Conservation (phyloP, 2,113 vertebrate species). For the Chionomys nivalis region DNA sequence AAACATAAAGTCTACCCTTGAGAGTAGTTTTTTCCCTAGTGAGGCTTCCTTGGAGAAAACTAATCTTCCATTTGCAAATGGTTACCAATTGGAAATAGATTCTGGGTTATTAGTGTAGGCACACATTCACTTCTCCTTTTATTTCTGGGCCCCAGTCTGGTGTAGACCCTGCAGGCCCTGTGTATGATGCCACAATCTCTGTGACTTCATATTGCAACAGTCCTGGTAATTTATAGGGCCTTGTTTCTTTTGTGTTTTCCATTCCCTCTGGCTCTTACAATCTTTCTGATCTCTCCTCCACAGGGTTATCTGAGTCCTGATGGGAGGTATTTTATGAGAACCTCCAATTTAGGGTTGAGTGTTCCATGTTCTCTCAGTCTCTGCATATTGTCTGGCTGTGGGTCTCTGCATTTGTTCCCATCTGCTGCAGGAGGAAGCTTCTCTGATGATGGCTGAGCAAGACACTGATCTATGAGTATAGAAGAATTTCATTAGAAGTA, state of each 20-base stretch:
- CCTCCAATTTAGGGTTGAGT: neutral
- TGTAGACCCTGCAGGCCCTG: neutral
- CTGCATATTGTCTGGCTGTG: neutral
- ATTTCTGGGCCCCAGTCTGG: neutral
- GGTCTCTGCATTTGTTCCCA: neutral
- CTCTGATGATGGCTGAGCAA: neutral
- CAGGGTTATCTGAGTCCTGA: neutral
- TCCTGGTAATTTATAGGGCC: neutral
- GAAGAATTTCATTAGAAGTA: neutral
- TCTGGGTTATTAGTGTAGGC: too few species aligned
- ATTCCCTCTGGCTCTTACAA: neutral
- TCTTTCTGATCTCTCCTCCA: neutral
- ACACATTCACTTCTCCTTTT: neutral
- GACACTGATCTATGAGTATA: neutral
- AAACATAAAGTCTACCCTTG: fast-evolving
- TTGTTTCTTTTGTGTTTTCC: neutral
- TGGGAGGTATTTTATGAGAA: neutral
- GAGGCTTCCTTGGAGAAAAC: neutral
- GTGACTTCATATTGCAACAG: neutral
- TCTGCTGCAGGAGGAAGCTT: neutral
- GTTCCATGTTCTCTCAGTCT: neutral
- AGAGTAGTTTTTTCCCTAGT: neutral
- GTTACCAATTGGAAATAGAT: neutral
- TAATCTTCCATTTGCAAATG: neutral
- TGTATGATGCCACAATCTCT: neutral